phyloP scores from a whole-genome alignment of 2,797 vertebrate genomes.

The Phoebastria nigripes region DNA sequence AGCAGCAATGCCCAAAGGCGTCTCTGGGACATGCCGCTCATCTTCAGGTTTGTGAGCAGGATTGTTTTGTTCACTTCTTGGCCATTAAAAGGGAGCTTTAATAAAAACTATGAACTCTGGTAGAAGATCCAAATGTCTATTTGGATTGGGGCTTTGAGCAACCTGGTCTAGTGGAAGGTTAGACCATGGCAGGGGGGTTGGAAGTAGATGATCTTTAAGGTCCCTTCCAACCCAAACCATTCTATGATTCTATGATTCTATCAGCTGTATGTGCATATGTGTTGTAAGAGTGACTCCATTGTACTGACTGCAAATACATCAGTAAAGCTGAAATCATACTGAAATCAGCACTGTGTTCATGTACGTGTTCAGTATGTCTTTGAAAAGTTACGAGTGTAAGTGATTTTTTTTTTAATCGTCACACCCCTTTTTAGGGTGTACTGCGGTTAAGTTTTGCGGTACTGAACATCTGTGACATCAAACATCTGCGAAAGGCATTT shows the following conservation, averaged over 20 bases:
- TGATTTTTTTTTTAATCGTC: neutral
- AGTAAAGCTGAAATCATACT: neutral
- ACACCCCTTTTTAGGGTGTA: neutral
- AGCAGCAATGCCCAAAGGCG: neutral
- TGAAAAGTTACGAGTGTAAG: neutral
- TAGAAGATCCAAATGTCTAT: neutral
- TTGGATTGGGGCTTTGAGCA: too few relatives aligned
- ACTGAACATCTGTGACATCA: constrained; percentile 23
- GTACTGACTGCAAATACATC: neutral
- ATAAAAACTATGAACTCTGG: rapidly evolving
- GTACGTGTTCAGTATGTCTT: rapidly evolving
- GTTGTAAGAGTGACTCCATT: neutral
- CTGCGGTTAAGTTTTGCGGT: neutral
- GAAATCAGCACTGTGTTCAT: neutral
- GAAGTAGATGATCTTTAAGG: too few relatives aligned
- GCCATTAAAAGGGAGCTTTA: neutral
- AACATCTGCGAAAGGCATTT: neutral
- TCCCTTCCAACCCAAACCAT: too few relatives aligned
- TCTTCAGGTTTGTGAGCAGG: neutral
- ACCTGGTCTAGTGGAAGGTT: too few relatives aligned
- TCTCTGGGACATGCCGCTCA: neutral
- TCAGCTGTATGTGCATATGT: neutral
- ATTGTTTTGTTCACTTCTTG: neutral
- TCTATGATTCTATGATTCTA: neutral
- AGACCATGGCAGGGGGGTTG: too few relatives aligned